Conservation (phyloP, 2,888 invertebrate genomes). For the Carabus problematicus region DNA sequence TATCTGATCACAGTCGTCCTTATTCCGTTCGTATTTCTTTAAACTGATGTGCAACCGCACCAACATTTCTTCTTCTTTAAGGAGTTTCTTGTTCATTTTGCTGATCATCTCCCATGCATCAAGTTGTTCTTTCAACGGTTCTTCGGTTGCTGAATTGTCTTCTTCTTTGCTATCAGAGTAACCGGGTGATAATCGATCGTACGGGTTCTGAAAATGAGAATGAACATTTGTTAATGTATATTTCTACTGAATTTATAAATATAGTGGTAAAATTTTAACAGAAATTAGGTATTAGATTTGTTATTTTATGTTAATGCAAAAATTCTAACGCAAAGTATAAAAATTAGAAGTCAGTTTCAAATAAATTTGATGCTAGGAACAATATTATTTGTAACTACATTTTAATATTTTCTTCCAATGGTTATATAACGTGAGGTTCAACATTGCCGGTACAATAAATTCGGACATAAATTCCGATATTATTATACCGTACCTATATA, state of each 20-base stretch:
- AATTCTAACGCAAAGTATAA: too few species aligned
- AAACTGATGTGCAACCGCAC: conserved; percentile 67
- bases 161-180: conserved; percentile 56
- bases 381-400: too few species aligned
- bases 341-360: too few species aligned
- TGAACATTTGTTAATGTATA: not conserved
- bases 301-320: too few species aligned
- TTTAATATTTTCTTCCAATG: too few species aligned
- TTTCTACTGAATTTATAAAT: not conserved
- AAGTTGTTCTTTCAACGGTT: conserved; percentile 68
- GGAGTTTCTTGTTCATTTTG: conserved; percentile 74
- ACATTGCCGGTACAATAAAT: too few species aligned
- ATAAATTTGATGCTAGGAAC: too few species aligned
- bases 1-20: conserved; percentile 51
- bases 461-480: too few species aligned
- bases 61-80: conserved; percentile 76
- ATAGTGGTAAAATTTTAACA: not conserved
- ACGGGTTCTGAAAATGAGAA: conserved; percentile 49
- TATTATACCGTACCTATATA: too few species aligned
- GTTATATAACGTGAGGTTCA: too few species aligned
- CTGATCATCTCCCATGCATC: conserved; percentile 76
- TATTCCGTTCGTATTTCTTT: conserved; percentile 58
- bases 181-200: conserved; percentile 57
- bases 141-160: conserved; percentile 61
- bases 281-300: too few species aligned